Conservation (phyloP, 2,113 vertebrate genomes). For the Heterotilapia buettikoferi region DNA sequence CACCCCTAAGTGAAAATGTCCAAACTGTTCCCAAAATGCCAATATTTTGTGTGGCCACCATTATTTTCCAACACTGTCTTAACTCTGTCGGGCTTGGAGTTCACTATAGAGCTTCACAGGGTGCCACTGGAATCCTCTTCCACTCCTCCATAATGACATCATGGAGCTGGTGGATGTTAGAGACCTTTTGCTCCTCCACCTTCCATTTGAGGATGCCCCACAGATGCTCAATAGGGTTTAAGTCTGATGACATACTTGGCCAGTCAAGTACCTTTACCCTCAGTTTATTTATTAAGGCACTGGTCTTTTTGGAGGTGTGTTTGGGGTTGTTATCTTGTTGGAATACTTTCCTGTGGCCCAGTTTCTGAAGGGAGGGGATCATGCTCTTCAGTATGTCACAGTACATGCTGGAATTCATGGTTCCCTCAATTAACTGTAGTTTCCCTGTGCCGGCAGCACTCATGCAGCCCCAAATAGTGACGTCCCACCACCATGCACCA, state of each 20-base stretch:
- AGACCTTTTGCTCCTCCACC: neutral
- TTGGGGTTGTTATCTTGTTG: neutral
- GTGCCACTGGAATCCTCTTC: neutral
- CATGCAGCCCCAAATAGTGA: neutral
- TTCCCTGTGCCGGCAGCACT: neutral
- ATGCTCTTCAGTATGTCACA: neutral
- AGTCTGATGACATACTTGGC: neutral
- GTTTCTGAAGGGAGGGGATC: neutral
- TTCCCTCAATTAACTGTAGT: neutral
- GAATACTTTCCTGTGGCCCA: neutral
- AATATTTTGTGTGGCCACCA: neutral
- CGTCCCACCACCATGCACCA: neutral
- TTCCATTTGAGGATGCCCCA: neutral
- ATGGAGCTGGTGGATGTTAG: neutral
- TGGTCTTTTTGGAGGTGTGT: neutral
- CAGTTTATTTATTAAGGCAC: neutral
- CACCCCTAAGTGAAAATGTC: neutral
- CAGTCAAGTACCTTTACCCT: neutral
- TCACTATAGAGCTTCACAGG: neutral
- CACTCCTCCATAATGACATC: neutral
- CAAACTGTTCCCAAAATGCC: neutral
- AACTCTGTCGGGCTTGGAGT: neutral
- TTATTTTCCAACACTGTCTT: neutral
- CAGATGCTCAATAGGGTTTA: neutral
- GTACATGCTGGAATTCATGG: neutral